phyloP scores from a whole-genome alignment of 2,113 vertebrate genomes.

The Gasterosteus aculeatus region DNA sequence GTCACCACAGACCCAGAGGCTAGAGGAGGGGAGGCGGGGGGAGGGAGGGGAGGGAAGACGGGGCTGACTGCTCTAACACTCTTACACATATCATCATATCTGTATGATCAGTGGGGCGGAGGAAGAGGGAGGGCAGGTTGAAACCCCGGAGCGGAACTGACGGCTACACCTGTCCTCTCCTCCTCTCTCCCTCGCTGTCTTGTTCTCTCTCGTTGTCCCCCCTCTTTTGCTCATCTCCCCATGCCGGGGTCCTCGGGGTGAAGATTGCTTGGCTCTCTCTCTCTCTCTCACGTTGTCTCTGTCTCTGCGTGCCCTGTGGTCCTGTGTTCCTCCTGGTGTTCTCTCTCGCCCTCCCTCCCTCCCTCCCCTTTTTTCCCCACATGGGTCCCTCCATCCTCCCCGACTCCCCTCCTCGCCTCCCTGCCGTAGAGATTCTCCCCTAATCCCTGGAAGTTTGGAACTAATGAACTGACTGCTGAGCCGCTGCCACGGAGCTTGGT shows the following conservation, averaged over 20 bases:
- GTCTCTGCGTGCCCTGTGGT: constrained; percentile 76
- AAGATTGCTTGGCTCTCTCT: constrained; percentile 75
- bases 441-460: constrained; percentile 98
- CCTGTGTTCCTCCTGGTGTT: constrained; percentile 77
- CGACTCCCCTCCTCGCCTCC: constrained; percentile 82
- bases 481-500: constrained; percentile 94
- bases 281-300: constrained; percentile 59
- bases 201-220: constrained; percentile 59
- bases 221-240: constrained; percentile 45
- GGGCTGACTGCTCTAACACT: constrained; percentile 80
- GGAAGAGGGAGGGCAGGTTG: constrained; percentile 72
- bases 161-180: constrained; percentile 80
- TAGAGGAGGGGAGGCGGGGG: constrained; percentile 55
- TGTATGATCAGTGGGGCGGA: constrained; percentile 80
- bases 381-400: constrained; percentile 71
- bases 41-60: constrained; percentile 63
- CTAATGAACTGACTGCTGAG: constrained; percentile 99
- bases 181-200: constrained; percentile 57
- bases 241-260: constrained; percentile 70
- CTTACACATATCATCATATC: constrained; percentile 83
- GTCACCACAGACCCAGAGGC: constrained; percentile 70
- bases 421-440: constrained; percentile 87
- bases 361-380: constrained; percentile 82
- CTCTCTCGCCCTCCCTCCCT: constrained; percentile 65
- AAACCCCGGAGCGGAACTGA: constrained; percentile 77